Percentiles rank a stretch among this genome's conserved stretches.
Evolutionary conservation across 2,888 invertebrate genomes (phyloP).

Genomic region (Eupithecia vulgata): DNA sequence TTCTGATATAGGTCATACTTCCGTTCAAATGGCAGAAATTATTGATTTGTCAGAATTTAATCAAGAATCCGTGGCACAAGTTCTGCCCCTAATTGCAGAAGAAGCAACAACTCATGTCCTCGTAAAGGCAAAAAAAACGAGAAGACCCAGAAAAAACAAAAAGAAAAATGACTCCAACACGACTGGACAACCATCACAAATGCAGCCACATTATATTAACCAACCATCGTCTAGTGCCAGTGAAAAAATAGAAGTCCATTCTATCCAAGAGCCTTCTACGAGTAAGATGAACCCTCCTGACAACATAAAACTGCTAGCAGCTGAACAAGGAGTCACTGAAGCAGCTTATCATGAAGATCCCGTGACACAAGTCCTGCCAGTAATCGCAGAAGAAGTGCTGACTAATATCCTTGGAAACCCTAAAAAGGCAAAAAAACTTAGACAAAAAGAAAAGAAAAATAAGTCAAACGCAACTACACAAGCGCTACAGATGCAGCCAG

Average conservation of each 20-base stretch:
- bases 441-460: not conserved
- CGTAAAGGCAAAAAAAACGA: not conserved
- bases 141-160: not conserved
- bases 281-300: not conserved
- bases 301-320: not conserved
- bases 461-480: not conserved
- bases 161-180: not conserved
- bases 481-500: not conserved
- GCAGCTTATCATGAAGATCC: not conserved
- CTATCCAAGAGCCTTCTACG: not conserved
- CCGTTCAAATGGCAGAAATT: not conserved
- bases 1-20: not conserved
- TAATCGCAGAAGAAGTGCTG: not conserved
- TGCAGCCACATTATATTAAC: not conserved
- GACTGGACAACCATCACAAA: not conserved
- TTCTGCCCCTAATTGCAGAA: not conserved
- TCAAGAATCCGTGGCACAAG: not conserved
- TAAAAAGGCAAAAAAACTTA: not conserved
- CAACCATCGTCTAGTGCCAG: not conserved
- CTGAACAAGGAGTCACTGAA: not conserved
- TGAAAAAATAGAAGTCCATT: not conserved
- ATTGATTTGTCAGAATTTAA: not conserved
- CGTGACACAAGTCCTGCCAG: not conserved
- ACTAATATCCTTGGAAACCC: not conserved
- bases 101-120: not conserved